These are phyloP conservation scores for Strongylocentrotus purpuratus DNA, from an alignment of 35 echinoderm and acorn worm genomes.

Conservation along the genomic window DNA sequence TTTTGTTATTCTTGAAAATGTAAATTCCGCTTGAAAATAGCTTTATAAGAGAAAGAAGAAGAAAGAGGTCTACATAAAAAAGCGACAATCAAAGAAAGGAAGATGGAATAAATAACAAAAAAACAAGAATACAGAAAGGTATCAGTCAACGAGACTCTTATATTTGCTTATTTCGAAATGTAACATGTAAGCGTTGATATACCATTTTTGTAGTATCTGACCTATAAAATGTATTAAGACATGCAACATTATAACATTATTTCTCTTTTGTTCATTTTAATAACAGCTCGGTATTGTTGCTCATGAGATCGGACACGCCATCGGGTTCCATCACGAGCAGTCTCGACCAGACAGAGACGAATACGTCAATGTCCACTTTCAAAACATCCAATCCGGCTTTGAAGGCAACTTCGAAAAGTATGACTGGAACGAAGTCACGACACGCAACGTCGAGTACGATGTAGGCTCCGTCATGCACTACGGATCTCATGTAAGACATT, in stretches of 20 bases:
- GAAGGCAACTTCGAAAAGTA: conserved; percentile 59
- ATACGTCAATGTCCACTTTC: conserved; percentile 59
- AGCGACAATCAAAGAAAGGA: too few species aligned
- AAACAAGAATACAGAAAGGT: background rate
- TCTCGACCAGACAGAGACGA: conserved; percentile 82
- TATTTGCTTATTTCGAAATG: background rate
- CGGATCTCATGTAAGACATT: conserved; percentile 54
- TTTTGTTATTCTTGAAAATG: background rate
- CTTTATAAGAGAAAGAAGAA: too few species aligned
- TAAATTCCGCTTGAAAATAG: background rate
- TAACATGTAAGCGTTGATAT: background rate
- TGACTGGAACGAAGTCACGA: conserved; percentile 8
- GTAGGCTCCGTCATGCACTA: conserved; percentile 86
- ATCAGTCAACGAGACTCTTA: too few species aligned
- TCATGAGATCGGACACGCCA: conserved; percentile 87
- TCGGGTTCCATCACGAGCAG: conserved; percentile 85
- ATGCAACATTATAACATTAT: background rate
- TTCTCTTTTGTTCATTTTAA: background rate
- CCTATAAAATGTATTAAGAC: background rate
- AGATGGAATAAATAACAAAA: background rate
- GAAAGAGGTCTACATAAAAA: too few species aligned
- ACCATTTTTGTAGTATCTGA: background rate
- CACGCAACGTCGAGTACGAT: conserved; percentile 71
- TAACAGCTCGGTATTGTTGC: conserved; percentile 49
- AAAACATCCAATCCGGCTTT: conserved; percentile 56